Evolutionary conservation across 2,888 invertebrate genomes (phyloP).

Genomic region (Idaea dimidiata): DNA sequence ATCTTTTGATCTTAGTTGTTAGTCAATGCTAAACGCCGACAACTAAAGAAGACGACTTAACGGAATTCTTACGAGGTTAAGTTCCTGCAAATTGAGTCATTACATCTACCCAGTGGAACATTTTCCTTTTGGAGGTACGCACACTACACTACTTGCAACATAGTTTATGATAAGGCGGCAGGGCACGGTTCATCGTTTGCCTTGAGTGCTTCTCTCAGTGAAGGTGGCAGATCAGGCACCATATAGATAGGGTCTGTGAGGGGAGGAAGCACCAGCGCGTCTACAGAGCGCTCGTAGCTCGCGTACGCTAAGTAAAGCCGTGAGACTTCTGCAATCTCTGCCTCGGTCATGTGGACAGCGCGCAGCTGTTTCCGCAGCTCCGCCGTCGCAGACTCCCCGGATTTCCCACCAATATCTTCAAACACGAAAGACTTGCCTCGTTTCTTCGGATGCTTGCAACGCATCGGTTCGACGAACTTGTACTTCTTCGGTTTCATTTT

Average conservation of each 20-base stretch:
- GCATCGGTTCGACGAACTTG: constrained; percentile 60
- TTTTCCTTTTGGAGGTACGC: too few species aligned
- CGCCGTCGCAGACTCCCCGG: constrained; percentile 55
- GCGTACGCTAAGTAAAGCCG: constrained; percentile 60
- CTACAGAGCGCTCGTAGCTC: constrained; percentile 60
- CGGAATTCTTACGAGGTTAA: too few species aligned
- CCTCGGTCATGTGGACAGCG: constrained; percentile 60
- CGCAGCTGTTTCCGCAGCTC: constrained; percentile 62
- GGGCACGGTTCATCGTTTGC: constrained; percentile 44
- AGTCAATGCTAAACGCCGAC: too few species aligned
- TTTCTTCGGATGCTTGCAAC: constrained; percentile 51
- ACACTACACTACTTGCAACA: not conserved
- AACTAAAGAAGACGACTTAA: too few species aligned
- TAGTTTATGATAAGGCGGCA: not conserved
- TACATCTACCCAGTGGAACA: too few species aligned
- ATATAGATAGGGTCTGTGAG: constrained; percentile 65
- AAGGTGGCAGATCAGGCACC: constrained; percentile 59
- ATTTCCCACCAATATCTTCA: constrained; percentile 62
- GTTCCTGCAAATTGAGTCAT: too few species aligned
- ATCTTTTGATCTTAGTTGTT: too few species aligned
- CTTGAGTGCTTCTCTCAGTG: constrained; percentile 55
- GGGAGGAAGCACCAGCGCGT: constrained; percentile 61
- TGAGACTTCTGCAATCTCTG: constrained; percentile 61
- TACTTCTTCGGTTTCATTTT: constrained; percentile 46
- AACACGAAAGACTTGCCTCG: constrained; percentile 44